Conservation (phyloP, 2,113 vertebrate species). For the Dicerorhinus sumatrensis region DNA sequence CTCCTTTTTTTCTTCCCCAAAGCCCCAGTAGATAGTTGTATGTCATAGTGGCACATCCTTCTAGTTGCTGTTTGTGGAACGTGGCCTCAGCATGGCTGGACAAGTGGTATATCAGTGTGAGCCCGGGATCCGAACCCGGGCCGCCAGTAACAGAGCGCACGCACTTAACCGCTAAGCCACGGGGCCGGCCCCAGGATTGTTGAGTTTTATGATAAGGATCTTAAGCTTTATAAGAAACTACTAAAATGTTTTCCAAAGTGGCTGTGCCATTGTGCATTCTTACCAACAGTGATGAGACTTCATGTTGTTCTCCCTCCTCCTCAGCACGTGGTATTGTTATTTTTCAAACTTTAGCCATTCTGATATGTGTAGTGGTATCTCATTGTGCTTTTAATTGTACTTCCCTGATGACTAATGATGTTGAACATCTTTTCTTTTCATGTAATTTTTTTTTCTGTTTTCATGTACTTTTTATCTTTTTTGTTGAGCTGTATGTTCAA, state of each 20-base stretch:
- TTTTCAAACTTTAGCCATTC: not conserved
- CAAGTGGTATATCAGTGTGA: too few species aligned
- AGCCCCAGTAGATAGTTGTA: too few species aligned
- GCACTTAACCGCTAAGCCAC: too few species aligned
- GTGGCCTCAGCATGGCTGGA: too few species aligned
- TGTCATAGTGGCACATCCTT: too few species aligned
- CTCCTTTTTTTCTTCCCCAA: too few species aligned
- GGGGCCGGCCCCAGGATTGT: too few species aligned
- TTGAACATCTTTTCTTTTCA: not conserved
- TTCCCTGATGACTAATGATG: not conserved
- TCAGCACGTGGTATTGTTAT: not conserved
- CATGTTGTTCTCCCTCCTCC: not conserved
- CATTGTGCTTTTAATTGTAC: not conserved
- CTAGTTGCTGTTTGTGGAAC: too few species aligned
- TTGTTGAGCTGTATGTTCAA: not conserved
- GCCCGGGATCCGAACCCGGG: too few species aligned
- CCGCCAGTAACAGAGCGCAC: too few species aligned
- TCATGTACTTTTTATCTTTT: not conserved
- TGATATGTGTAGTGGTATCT: not conserved
- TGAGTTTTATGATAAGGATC: not conserved
- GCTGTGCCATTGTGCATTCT: not conserved
- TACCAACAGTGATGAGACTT: not conserved
- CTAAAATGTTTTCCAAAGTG: not conserved
- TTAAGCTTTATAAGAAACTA: not conserved
- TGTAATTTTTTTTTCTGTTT: not conserved